Conservation (phyloP, 1,140 invertebrate species). For the Hyphantria cunea region DNA sequence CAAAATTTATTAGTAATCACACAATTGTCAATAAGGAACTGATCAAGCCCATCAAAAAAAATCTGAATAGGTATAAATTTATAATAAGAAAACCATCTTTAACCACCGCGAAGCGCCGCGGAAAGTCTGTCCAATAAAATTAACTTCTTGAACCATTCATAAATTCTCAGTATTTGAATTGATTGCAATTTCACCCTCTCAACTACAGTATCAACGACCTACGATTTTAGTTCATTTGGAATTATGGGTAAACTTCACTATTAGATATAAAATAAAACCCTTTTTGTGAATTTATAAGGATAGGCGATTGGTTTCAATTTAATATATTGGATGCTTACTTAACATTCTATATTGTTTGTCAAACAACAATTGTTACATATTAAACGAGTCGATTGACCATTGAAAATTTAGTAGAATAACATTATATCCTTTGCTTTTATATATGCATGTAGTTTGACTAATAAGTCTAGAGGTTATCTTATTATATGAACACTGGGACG, state of each 20-base stretch:
- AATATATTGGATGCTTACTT: slow-evolving; percentile 54
- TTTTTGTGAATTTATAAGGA: slow-evolving; percentile 56
- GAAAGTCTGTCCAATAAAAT: slow-evolving; percentile 69
- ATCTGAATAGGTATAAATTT: slow-evolving; percentile 44
- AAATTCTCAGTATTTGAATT: slow-evolving; percentile 73
- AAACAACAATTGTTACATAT: too few relatives aligned
- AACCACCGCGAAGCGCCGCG: slow-evolving; percentile 40
- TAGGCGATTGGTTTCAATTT: slow-evolving; percentile 50
- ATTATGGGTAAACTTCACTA: slow-evolving; percentile 34
- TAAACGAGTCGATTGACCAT: too few relatives aligned
- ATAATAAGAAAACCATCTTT: slow-evolving; percentile 56
- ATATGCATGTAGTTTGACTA: too few relatives aligned
- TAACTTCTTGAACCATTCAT: slow-evolving; percentile 64
- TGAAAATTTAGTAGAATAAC: too few relatives aligned
- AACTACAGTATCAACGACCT: slow-evolving; percentile 46
- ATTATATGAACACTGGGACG: too few relatives aligned
- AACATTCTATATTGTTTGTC: slow-evolving; percentile 26
- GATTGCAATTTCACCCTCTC: slow-evolving; percentile 51
- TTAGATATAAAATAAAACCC: slow-evolving; percentile 32
- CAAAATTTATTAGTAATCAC: slow-evolving; percentile 33
- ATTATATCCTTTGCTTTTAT: too few relatives aligned
- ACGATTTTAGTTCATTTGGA: slow-evolving; percentile 52
- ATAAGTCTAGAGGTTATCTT: too few relatives aligned
- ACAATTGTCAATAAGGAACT: slow-evolving; percentile 41
- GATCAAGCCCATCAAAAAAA: slow-evolving; percentile 43